Base-by-base conservation (phyloP, 1,140 invertebrate species). In the Eufriesea mexicana region DNA sequence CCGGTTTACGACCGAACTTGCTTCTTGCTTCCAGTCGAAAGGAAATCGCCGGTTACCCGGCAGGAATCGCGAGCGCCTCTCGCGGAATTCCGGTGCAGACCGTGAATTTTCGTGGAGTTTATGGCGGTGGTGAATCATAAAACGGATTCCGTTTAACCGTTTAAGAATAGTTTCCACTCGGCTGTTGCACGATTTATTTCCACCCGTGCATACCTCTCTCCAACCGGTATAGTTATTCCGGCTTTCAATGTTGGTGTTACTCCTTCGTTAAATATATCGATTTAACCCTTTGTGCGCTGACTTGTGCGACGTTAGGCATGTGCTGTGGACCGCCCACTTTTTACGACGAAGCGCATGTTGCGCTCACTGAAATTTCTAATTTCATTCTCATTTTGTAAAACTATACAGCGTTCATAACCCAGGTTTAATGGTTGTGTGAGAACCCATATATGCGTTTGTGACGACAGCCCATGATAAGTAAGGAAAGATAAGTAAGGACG, bases 1-100 rank as follows among this genome's bases (percentile, higher is more conserved):
- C 42, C 75, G 75, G 73, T 85, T 85, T 85, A 84, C 68, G 71
- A 75, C 47, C 2, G 8, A 73, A 59, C 54, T 73, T 57, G 20
- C 2, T 12, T 14, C 25, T 18, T n/a, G 28, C 5, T 20, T 49
- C 23, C 7, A 8, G 14, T 54, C 57, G 61, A 71, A 84, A 68
- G 72, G 84, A 77, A 70, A 84, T 59, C 81, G 55, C 54, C 81
- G 68, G 79, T 18, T 61, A 9, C 25, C 28, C 7, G n/a, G 23
- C 1, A 14, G n/a, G 10, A 61, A 61, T 61, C 59, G n/a, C 64
- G 42, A 20, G 18, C 35, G 35, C 20, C 5, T 2, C 18, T 18
- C 61, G 61, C 6, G 64, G 20, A 45, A 45, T 42, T 66, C 35
- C 23, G 1, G 8, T 2, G 5, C n/a, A 2, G 47, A 45, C 42